A percentile compares a stretch with the other conserved stretches of the same genome.
Conservation (phyloP, 1,140 invertebrate genomes). For the Sesamia nonagrioides region DNA sequence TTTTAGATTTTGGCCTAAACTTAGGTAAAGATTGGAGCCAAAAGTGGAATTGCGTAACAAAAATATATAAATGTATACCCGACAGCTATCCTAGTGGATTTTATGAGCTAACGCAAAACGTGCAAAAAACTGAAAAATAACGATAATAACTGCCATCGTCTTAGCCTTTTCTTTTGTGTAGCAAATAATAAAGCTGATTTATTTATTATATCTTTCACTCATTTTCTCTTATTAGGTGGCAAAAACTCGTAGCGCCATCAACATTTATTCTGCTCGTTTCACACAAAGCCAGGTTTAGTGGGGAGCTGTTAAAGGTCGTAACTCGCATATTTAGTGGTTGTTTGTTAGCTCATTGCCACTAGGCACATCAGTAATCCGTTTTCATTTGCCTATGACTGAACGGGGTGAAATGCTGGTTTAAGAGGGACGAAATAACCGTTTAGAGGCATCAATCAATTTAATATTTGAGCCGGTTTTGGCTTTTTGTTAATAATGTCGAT, state of each 20-base stretch:
- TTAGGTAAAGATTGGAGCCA: background rate
- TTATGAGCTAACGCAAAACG: background rate
- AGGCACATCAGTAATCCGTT: slow-evolving; percentile 26
- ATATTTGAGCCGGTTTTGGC: background rate
- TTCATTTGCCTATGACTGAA: slow-evolving; percentile 10
- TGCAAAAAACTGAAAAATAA: background rate
- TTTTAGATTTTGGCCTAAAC: background rate
- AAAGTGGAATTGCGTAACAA: too few species aligned
- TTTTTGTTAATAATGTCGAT: background rate
- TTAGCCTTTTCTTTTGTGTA: background rate
- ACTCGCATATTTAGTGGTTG: slow-evolving; percentile 25
- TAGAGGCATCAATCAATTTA: slow-evolving; percentile 17
- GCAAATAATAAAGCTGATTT: slow-evolving; percentile 16
- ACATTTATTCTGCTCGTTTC: background rate
- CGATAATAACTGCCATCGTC: background rate
- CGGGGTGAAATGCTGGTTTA: background rate
- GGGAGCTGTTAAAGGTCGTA: slow-evolving; percentile 23
- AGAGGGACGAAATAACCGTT: slow-evolving; percentile 9
- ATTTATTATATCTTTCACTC: slow-evolving; percentile 10
- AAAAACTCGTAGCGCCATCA: background rate
- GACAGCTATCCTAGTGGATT: too few species aligned
- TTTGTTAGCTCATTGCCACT: slow-evolving; percentile 32
- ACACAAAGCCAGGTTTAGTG: slow-evolving; percentile 21
- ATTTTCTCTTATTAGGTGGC: slow-evolving; percentile 14
- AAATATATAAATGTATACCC: too few species aligned